phyloP scores from a whole-genome alignment of 2,797 vertebrate species.

The Prunella strophiata region DNA sequence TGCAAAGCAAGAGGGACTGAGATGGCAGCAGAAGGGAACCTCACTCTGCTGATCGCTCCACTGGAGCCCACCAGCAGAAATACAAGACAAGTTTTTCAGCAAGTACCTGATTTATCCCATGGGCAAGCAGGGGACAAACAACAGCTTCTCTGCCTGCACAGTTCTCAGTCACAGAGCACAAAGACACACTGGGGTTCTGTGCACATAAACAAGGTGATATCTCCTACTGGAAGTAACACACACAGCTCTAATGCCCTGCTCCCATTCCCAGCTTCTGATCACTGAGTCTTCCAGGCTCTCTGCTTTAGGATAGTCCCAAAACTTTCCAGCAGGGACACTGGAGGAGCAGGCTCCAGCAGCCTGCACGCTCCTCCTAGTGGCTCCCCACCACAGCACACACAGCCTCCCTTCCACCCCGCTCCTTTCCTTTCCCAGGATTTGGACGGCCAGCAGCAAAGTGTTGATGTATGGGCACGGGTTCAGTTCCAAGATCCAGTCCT shows the following conservation, averaged over 20 bases:
- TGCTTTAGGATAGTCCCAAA: not conserved
- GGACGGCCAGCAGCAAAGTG: not conserved
- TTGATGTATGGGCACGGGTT: not conserved
- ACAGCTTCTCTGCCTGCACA: not conserved
- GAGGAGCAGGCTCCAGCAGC: not conserved
- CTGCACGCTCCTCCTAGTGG: conserved; percentile 38
- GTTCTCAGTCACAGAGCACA: not conserved
- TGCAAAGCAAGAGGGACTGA: not conserved
- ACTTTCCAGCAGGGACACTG: not conserved
- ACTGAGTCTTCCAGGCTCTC: not conserved
- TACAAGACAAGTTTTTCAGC: not conserved
- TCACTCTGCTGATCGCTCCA: rapidly evolving
- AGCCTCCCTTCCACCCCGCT: not conserved
- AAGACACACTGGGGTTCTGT: not conserved
- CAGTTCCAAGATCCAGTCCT: conserved; percentile 12
- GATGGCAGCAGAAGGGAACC: not conserved
- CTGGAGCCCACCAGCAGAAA: not conserved
- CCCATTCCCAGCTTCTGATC: not conserved
- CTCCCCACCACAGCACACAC: not conserved
- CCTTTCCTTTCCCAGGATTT: not conserved
- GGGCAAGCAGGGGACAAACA: not conserved
- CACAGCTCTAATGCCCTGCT: not conserved
- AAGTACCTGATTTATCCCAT: not conserved
- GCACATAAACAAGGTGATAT: not conserved
- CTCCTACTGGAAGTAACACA: not conserved